Base-by-base conservation (phyloP, 2,113 vertebrate genomes). In the Urocynchramus pylzowi region DNA sequence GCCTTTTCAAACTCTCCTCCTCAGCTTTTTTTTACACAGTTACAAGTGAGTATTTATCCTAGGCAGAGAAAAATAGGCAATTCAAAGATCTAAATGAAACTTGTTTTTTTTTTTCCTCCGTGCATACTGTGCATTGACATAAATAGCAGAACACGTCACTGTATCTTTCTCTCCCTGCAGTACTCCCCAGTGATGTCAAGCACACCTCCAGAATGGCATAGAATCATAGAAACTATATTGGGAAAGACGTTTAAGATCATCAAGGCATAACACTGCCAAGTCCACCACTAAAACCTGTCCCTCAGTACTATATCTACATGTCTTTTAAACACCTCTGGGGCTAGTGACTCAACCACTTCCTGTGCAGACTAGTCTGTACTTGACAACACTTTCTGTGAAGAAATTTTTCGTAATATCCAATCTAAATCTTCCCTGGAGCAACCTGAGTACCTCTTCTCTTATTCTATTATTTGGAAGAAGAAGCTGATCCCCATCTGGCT, bases 401-500 rank as follows among this genome's bases (percentile, higher is more conserved):
- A 63, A 16, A 3, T 53, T n/a, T 75, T 79, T 79, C 20, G 6
- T 61, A 10, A 28, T 10, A n/a, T 33, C 24, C 22, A 53, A 8
- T 21, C 24, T 41, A 77, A 73, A n/a, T 22, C 11, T 71, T 26
- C 28, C 7, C 17, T n/a, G 19, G 9, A 6, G 3, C 53, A 94
- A 44, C 42, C 14, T 77, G 22, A 35, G 5, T 23, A 30, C 4
- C 11, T 53, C 33, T 45, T 22, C 39, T 41, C 16, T 77, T 18
- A 7, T 30, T 21, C 31, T 76, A 4, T 27, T 54, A 39, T 21
- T 13, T 35, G 37, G 31, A n/a, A 81, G 21, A 76, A 57, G 31
- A 50, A 16, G 10, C 10, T 1, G 2, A 63, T 10, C 1, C 4
- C 8, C 26, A 79, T 6, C 15, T 47, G 0, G 0, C 12, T 79